Base-by-base conservation (phyloP, 2,888 invertebrate genomes). In the Drosophila hawaiiensis region DNA sequence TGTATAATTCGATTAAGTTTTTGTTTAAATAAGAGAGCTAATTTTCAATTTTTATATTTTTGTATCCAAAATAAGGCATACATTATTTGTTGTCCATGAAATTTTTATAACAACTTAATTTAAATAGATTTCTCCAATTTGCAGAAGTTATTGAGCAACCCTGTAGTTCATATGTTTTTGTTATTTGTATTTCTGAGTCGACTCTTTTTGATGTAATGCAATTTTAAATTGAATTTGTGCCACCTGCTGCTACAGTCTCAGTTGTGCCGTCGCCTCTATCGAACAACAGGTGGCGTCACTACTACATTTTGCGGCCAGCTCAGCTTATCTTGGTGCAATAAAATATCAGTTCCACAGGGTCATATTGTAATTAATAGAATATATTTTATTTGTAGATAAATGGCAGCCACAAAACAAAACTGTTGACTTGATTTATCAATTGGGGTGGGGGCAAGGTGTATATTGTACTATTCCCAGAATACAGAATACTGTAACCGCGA, bases 161-260 rank as follows among this genome's bases (percentile, higher is more conserved):
- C 77, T 14, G 29, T 14, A 31, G 25, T 47, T 43, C 39, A 41
- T n/a, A n/a, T 61, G 29, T 47, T 6, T 37, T 16, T 56, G 55
- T 39, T 43, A 35, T 19, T 53, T 4, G 47, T 16, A n/a, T 22
- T 4, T 61, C 37, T 43, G 25, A 33, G 39, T 43, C 31, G 9
- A 19, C 31, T 37, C 28, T 66, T 70, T 69, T 61, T 49, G 50
- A 29, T 52, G 55, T 59, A 87, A 76, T 78, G 70, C 76, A 77
- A 69, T 90, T 89, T 86, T 54, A 83, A 90, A 87, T 90, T 90
- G 80, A 79, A 82, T 90, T 89, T 80, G 33, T 60, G 60, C 74
- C 76, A 86, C 84, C 87, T 80, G 78, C 78, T 63, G 75, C 67
- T 73, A 49, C 63, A 65, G 60, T 50, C 49, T 58, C 33, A 49